Evolutionary conservation across 1,140 invertebrate genomes (phyloP).

Genomic region (Homalodisca vitripennis): DNA sequence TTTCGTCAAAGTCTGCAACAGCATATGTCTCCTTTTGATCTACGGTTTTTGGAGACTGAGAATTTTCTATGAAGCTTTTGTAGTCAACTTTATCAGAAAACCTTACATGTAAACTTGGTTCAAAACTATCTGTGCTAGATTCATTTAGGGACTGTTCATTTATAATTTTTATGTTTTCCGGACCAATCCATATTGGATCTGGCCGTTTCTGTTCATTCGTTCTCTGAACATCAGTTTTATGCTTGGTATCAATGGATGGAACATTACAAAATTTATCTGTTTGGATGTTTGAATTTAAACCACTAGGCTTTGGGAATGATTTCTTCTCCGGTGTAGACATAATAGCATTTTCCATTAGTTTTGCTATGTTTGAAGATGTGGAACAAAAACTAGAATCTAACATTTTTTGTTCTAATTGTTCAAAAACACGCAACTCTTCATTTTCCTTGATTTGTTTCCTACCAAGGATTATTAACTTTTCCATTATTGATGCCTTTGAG

Average conservation of each 20-base stretch:
- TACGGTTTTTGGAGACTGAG: background rate
- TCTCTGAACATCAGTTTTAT: background rate
- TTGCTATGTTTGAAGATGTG: slow-evolving; percentile 61
- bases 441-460: slow-evolving; percentile 45
- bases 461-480: background rate
- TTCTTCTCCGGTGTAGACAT: slow-evolving; percentile 52
- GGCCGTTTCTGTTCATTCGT: background rate
- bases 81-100: slow-evolving; percentile 16
- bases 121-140: background rate
- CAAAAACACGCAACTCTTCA: slow-evolving; percentile 66
- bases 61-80: slow-evolving; percentile 9
- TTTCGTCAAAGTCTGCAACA: background rate
- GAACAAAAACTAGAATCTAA: slow-evolving; percentile 69
- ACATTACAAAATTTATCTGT: background rate
- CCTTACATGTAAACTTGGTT: background rate
- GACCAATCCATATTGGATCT: background rate
- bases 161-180: background rate
- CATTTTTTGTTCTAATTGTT: slow-evolving; percentile 66
- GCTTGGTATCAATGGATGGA: background rate
- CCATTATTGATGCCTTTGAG: background rate
- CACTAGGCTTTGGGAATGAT: background rate
- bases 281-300: background rate
- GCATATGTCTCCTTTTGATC: background rate
- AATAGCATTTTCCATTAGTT: slow-evolving; percentile 52
- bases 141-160: background rate